Conservation (phyloP, 2,888 invertebrate species). For the Sclerodermus sp. region DNA sequence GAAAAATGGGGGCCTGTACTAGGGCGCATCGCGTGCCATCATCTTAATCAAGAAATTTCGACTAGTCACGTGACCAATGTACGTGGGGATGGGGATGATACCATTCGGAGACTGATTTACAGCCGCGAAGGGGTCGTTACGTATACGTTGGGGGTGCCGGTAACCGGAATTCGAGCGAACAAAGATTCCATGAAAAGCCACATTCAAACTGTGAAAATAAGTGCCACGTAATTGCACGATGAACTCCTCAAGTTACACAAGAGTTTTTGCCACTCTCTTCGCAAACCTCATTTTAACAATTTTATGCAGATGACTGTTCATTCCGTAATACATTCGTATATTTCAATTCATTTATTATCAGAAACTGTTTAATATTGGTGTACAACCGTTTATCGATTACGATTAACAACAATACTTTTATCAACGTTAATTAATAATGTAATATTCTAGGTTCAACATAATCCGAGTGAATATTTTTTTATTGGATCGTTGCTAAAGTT, state of each 20-base stretch:
- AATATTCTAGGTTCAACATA: too few species aligned
- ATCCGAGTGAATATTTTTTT: too few species aligned
- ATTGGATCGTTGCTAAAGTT: too few species aligned
- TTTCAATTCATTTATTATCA: too few species aligned
- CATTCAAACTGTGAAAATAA: conserved; percentile 17
- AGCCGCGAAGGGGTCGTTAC: conserved; percentile 38
- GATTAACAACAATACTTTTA: too few species aligned
- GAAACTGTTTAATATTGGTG: too few species aligned
- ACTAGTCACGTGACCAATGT: conserved; percentile 32
- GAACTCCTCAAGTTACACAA: neutral
- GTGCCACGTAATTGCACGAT: conserved; percentile 12
- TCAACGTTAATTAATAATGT: too few species aligned
- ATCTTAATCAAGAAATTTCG: conserved; percentile 52
- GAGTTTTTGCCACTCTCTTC: too few species aligned
- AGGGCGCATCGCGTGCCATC: conserved; percentile 38
- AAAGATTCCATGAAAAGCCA: conserved; percentile 8
- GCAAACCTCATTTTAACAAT: too few species aligned
- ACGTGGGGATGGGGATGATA: conserved; percentile 14
- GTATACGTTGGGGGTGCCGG: conserved; percentile 7
- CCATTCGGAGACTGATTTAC: conserved; percentile 37
- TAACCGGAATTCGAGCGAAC: conserved; percentile 2
- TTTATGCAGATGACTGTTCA: too few species aligned
- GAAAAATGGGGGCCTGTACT: conserved; percentile 19
- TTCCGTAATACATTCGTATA: too few species aligned
- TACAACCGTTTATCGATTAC: too few species aligned